Evolutionary conservation across 2,113 vertebrate genomes (phyloP).

Genomic region (Myxocyprinus asiaticus): DNA sequence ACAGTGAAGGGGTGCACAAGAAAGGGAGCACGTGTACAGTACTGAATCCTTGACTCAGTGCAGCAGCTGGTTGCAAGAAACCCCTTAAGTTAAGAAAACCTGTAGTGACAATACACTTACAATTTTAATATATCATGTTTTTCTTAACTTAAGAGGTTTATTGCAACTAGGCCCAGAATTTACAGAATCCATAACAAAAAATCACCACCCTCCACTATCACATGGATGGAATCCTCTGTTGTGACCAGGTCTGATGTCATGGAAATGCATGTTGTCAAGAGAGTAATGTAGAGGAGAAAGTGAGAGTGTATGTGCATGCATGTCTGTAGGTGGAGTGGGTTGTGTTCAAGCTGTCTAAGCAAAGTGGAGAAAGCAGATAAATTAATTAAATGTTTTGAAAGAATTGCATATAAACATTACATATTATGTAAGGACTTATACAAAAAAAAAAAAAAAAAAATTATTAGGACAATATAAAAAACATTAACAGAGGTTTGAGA

Average conservation of each 20-base stretch:
- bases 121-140: no score
- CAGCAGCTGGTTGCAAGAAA: no score
- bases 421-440: neutral
- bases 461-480: neutral
- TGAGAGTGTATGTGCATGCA: neutral
- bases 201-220: neutral
- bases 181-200: neutral
- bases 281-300: conserved; percentile 1
- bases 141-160: no score
- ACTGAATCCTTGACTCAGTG: neutral
- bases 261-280: conserved; percentile 40
- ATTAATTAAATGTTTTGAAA: no score
- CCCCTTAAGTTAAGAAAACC: no score
- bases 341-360: conserved; percentile 12
- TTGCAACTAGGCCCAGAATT: no score
- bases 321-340: conserved; percentile 33
- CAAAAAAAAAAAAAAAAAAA: neutral
- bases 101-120: no score
- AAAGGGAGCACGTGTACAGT: neutral
- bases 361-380: neutral
- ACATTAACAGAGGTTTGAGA: neutral
- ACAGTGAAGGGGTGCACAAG: neutral
- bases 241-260: conserved; percentile 49
- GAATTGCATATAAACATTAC: no score
- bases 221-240: conserved; percentile 41